Conservation (phyloP, 2,113 vertebrate species). For the Ancistrus triradiatus region DNA sequence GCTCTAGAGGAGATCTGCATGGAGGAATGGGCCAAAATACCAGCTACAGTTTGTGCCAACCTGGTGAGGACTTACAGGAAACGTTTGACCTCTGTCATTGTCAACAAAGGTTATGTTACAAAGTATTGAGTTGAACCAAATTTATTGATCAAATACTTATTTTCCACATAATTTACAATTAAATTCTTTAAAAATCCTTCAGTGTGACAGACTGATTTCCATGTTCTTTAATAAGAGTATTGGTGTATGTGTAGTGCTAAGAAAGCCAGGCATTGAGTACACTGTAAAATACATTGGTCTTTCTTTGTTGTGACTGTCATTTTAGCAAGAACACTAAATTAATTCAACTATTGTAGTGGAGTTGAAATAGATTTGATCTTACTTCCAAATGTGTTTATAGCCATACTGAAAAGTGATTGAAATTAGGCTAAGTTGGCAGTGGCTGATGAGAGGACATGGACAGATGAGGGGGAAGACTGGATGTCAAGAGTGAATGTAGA, state of each 20-base stretch:
- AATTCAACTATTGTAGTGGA: slow-evolving; percentile 30
- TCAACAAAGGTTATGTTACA: no score
- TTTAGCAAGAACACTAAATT: slow-evolving; percentile 38
- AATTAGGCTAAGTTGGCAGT: slow-evolving; percentile 38
- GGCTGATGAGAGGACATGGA: slow-evolving; percentile 38
- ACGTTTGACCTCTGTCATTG: no score
- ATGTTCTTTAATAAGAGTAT: slow-evolving; percentile 62
- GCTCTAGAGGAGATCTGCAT: no score
- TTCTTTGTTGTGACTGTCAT: slow-evolving; percentile 42
- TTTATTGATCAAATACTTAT: no score
- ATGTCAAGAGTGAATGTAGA: slow-evolving; percentile 21
- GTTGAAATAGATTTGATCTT: slow-evolving; percentile 22
- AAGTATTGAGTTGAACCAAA: no score
- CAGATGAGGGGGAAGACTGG: slow-evolving; percentile 32
- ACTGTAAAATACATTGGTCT: slow-evolving; percentile 43
- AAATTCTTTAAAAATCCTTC: no score
- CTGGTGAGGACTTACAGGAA: no score
- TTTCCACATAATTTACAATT: no score
- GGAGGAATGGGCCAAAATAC: no score
- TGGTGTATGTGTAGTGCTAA: slow-evolving; percentile 42
- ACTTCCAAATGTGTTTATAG: slow-evolving; percentile 34
- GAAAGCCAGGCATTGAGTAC: slow-evolving; percentile 37
- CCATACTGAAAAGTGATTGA: slow-evolving; percentile 42
- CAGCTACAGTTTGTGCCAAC: no score
- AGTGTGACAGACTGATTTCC: slow-evolving; percentile 65